Base-by-base conservation (phyloP, 2,888 invertebrate genomes). In the Cheilosia vulpina region DNA sequence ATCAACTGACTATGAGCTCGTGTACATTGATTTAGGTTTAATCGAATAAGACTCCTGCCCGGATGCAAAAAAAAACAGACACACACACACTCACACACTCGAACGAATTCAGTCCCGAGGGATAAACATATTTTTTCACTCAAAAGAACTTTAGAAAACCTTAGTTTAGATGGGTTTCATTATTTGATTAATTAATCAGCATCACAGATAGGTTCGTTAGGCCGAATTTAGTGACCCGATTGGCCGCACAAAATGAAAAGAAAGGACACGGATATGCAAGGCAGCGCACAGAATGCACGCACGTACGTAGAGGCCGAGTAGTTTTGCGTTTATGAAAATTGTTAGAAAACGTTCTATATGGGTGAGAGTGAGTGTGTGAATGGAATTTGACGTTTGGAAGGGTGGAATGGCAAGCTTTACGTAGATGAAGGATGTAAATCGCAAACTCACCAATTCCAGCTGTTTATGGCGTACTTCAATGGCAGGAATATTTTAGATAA, bases 361-460 rank as follows among this genome's bases (percentile, higher is more conserved):
- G 34, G 68, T 55, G n/a, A 15, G 9, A 34, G 75, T 57, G 9
- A 34, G 75, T 57, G 45, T 73, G 17, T 41, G 73, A 27, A 13
- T 13, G 63, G 24, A 38, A 76, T 58, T 41, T 84, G 79, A 84
- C 84, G 66, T 69, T 84, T 84, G 53, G 50, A 43, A 31, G 47
- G 80, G 58, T 62, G 80, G 75, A 66, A 62, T 47, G n/a, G 17
- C 24, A 45, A 38, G 71, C 66, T 27, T 41, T 15, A 55, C 31
- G 17, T 50, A 15, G 11, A 47, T 38, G 38, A 63, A 43, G 45
- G 62, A 41, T 55, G 63, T 65, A 66, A 11, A 24, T 52, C 85
- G 85, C 85, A 85, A 27, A 81, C 85, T 85, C 85, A 85, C 85
- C 85, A 72, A 11, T 63, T 81, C 27, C 85, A 81, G 80, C 85